Evolutionary conservation across 2,888 invertebrate genomes (phyloP), one percentile per base, ranked within the genome.

Genomic region (Clitarchus hookeri): DNA sequence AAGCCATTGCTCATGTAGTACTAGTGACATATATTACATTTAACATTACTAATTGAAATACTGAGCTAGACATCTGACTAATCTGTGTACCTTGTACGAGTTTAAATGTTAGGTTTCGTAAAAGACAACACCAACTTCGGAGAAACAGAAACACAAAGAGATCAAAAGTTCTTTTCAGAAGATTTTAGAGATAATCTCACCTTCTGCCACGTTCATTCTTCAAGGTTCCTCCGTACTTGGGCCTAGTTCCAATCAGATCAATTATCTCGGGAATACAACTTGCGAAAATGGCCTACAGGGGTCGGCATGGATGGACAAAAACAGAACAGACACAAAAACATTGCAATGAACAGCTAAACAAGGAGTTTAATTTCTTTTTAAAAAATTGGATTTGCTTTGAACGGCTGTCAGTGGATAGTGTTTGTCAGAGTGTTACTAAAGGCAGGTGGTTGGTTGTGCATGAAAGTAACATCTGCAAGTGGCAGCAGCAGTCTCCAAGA

Each of bases 241-340:
- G 98, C 95, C 99, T 97, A 95, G 98, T 98, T 94, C 99, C 99
- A 95, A 99, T 97, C 96, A 99, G 97, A 96, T 99, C 99, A 95
- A 98, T 98, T 94, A 99, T 99, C 96, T 99, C 99, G 94, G 99
- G 99, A 94, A 99, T 98, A 96, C 98, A 99, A 96, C 98, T 98
- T 95, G 99, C 99, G 97, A 99, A 99, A 96, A 99, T 98, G 95
- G 99, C 99, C 98, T 99, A 93, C 88, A 88, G 86, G 88, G 86
- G 88, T 91, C 90, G 90, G 90, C 90, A 91, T 84, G 80, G 91
- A 91, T 82, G 87, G 87, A 85, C 85, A 78, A 87, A 87, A 86
- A 88, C 88, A 88, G 86, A 88, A 87, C 84, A 88, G 88, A 88
- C 88, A 88, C 88, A 88, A 86, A 85, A 87, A 87, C 87, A 87